Base-by-base conservation (phyloP, 2,888 invertebrate genomes). In the Miltochrista miniata region DNA sequence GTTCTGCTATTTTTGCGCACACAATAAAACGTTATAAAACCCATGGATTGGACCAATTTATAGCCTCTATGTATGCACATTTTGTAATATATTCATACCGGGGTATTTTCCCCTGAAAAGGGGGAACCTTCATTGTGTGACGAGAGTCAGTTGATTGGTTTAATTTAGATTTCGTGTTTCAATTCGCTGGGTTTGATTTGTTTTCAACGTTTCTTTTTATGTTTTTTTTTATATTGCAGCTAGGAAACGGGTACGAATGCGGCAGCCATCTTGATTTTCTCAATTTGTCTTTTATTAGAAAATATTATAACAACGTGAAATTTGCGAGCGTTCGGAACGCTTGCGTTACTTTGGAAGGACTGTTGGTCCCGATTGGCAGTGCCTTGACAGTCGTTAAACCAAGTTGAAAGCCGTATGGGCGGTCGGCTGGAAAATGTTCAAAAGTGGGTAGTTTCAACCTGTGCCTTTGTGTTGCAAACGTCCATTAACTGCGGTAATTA, bases 1-100 rank as follows among this genome's bases (percentile, higher is more conserved):
- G 72, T 68, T 72, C 74, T 70, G 73, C 70, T 76, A 79, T 81
- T 82, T 78, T 76, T 72, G 70, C 69, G 65, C 65, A 64, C 64
- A 70, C 68, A 66, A 68, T 70, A 72, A 69, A 68, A 69, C 63
- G 58, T 64, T 58, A 67, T 68, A 72, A 69, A 68, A 69, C 62
- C 60, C 65, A 62, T 68, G 71, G 73, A 69, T 73, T 66, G 65
- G 54, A 45, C 56, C 72, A 69, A 73, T 73, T 73, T 74, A 73
- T 72, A 59, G 63, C 57, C 40, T 47, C 36, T 56, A 57, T 50
- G 43, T 63, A 54, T 54, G 59, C 61, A 53, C 45, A 61, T 51
- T 57, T 43, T 47, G 45, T 54, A 51, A 58, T 55, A 47, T 61
- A 54, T 48, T 60, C 55, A 56, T 38, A 54, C 40, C 37, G 34